A percentile compares a stretch with the other conserved stretches of the same genome.
Conservation (phyloP, 2,797 vertebrate genomes). For the Anguilla anguilla region DNA sequence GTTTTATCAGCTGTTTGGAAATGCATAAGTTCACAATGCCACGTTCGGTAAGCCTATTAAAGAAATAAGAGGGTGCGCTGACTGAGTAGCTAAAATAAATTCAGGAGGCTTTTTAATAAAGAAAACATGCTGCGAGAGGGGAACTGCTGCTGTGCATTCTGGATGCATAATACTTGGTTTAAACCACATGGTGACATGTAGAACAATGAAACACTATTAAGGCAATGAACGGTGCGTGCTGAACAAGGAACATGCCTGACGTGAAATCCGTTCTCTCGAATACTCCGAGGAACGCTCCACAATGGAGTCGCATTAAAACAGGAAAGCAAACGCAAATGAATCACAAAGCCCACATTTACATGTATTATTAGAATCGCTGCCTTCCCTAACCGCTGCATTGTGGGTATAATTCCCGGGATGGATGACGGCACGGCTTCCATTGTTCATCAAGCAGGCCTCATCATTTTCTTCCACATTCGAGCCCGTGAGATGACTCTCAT, state of each 20-base stretch:
- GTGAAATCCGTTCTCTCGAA: background rate
- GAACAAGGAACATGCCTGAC: background rate
- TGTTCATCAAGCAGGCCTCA: background rate
- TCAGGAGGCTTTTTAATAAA: background rate
- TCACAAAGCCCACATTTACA: background rate
- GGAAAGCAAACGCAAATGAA: background rate
- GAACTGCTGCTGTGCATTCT: background rate
- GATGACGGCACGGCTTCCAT: background rate
- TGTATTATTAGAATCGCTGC: background rate
- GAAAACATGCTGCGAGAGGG: background rate
- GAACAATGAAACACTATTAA: background rate
- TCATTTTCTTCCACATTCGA: background rate
- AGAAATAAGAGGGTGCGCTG: background rate
- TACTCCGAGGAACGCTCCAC: background rate
- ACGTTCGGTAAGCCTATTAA: background rate
- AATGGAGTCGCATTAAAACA: background rate
- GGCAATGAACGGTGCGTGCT: background rate
- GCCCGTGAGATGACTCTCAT: too few relatives aligned
- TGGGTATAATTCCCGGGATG: background rate
- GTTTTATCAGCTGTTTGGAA: background rate
- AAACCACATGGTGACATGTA: background rate
- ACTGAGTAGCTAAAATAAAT: background rate
- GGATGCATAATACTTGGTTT: background rate
- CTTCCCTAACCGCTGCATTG: background rate
- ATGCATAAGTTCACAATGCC: background rate